Base-by-base conservation (phyloP, 2,113 vertebrate genomes). In the Dromas ardeola region DNA sequence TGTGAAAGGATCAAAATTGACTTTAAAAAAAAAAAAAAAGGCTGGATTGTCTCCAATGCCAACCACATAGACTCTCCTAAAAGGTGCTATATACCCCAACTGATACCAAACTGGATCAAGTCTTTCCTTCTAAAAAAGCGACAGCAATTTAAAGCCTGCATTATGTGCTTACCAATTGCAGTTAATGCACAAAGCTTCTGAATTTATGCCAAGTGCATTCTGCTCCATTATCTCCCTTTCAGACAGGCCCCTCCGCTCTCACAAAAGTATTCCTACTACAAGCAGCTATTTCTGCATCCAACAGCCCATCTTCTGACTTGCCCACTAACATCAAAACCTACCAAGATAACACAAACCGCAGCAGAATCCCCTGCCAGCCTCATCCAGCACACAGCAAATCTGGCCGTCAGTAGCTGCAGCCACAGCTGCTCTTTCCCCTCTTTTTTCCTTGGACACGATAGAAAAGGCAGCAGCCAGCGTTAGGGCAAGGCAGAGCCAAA, bases 1-100 rank as follows among this genome's bases (percentile, higher is more conserved):
- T 88, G 55, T 81, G 70, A 79, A 81, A 95, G 36, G 49, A 92
- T 79, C 43, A 88, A 81, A 95, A 96, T 29, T 80, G 9, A 82
- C 84, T 62, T 38, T 1, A 42, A 77, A 74, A 91, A 76, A 73
- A 26, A 15, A 19, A 67, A 58, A 25, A 15, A 19, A 58, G 72
- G 49, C 43, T 14, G 5, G 18, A 22, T 15, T 91, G 30, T 65
- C 81, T 89, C 45, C 65, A 89, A 10, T 50, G 30, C 42, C 43
- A 83, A 14, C 36, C 26, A 80, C 65, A 71, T 0, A 84, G 56
- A 52, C 17, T 81, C 34, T 65, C 30, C 45, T 86, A 53, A 87
- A 81, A 92, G 61, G 23, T 69, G 43, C 21, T 70, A 45, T 15
- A 69, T 6, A 81, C 2, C 11, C 30, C 15, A 65, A 71, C 30